A percentile compares a stretch with the other conserved stretches of the same genome.
These are phyloP conservation scores for Melanotaenia nigrans DNA, from an alignment of 2,797 vertebrate genomes.

Conservation along the genomic window DNA sequence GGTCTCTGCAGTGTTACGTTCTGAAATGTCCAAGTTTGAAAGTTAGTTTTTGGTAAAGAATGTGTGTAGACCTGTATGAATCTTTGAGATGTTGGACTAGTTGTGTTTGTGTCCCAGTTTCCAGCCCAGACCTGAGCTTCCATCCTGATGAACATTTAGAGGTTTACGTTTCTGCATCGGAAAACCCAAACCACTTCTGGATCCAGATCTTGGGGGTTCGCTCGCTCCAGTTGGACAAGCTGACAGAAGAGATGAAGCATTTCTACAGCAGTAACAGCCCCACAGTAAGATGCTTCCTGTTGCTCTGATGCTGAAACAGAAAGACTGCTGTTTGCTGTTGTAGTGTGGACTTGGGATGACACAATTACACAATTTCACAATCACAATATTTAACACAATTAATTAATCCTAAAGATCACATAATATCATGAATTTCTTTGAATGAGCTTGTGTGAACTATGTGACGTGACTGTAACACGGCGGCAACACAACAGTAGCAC, in stretches of 20 bases:
- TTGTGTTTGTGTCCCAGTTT: slow-evolving; percentile 76
- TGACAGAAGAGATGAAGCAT: slow-evolving; percentile 87
- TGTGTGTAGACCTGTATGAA: neutral
- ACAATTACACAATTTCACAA: too few species aligned
- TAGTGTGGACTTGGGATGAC: neutral
- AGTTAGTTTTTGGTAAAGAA: slow-evolving; percentile 73
- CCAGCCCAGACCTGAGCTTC: slow-evolving; percentile 92
- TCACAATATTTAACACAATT: too few species aligned
- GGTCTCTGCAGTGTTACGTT: slow-evolving; percentile 57
- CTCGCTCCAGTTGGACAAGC: slow-evolving; percentile 89
- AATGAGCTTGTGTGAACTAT: too few species aligned
- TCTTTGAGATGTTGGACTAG: neutral
- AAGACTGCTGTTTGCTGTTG: neutral
- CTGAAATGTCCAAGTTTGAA: slow-evolving; percentile 86
- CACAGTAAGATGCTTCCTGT: slow-evolving; percentile 63
- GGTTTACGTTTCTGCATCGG: slow-evolving; percentile 89
- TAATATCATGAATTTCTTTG: too few species aligned
- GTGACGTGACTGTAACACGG: too few species aligned
- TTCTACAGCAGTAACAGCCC: slow-evolving; percentile 77
- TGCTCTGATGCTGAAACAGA: neutral
- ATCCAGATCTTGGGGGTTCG: slow-evolving; percentile 91
- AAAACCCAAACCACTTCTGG: slow-evolving; percentile 93
- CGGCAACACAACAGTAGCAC: too few species aligned
- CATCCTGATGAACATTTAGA: slow-evolving; percentile 90
- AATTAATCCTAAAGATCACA: too few species aligned